Conservation (phyloP, 2,888 invertebrate species). For the Alitta virens region DNA sequence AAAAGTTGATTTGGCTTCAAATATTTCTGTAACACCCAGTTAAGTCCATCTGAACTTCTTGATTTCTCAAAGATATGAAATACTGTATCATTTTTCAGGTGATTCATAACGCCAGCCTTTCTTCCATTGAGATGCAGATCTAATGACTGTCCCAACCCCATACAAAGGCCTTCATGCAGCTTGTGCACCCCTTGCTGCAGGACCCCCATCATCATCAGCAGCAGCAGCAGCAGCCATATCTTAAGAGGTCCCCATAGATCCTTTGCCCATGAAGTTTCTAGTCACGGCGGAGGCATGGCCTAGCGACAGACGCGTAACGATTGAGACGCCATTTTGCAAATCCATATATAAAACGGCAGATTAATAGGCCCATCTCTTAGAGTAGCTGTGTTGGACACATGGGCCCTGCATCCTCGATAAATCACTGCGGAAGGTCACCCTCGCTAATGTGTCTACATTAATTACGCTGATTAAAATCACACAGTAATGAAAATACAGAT, state of each 20-base stretch:
- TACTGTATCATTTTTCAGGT: too few species aligned
- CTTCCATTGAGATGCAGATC: too few species aligned
- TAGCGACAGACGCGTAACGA: neutral
- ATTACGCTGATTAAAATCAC: constrained; percentile 2
- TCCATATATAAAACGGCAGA: constrained; percentile 2
- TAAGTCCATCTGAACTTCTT: too few species aligned
- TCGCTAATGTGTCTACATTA: neutral
- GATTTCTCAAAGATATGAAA: too few species aligned
- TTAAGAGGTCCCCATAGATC: neutral
- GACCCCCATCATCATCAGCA: too few species aligned
- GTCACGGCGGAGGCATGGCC: neutral
- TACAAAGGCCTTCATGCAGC: too few species aligned
- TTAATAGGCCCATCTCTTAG: neutral
- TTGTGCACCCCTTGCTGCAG: too few species aligned
- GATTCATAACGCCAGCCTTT: too few species aligned
- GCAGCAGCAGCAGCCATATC: too few species aligned
- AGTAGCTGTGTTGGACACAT: neutral
- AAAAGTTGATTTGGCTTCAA: too few species aligned
- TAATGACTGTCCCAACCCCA: too few species aligned
- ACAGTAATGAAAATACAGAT: constrained; percentile 2
- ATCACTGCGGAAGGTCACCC: neutral
- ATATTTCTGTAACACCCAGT: too few species aligned
- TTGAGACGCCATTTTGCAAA: neutral
- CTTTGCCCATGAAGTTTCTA: neutral
- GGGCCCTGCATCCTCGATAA: neutral